These are phyloP conservation scores for Heptranchias perlo DNA, from an alignment of 2,113 vertebrate genomes.

Conservation along the genomic window DNA sequence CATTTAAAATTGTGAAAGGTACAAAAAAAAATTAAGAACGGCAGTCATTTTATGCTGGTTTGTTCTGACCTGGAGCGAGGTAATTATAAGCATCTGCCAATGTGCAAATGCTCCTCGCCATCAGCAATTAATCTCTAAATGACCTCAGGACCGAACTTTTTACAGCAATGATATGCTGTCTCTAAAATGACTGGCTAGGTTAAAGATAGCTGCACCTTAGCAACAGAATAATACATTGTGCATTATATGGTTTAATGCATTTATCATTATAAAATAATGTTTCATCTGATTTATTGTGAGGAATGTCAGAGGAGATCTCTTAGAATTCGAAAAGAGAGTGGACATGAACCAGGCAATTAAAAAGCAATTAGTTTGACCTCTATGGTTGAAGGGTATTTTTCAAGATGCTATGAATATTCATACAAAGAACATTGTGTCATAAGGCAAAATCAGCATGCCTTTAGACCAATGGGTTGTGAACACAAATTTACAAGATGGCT, in stretches of 20 bases:
- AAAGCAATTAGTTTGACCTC: background rate
- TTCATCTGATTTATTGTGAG: background rate
- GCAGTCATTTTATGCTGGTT: no score
- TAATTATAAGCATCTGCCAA: background rate
- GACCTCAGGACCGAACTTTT: background rate
- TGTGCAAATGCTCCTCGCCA: background rate
- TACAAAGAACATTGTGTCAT: no score
- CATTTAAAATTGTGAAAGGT: background rate
- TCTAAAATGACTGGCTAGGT: background rate
- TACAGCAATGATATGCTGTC: background rate
- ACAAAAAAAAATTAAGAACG: background rate
- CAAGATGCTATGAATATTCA: background rate
- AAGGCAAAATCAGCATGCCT: no score
- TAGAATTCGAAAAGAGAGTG: background rate
- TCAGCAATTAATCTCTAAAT: background rate
- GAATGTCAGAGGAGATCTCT: background rate
- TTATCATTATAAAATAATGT: background rate
- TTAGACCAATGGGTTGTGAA: no score
- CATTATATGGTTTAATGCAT: background rate
- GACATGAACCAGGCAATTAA: background rate
- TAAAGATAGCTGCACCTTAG: background rate
- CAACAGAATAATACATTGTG: background rate
- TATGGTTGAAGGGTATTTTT: background rate
- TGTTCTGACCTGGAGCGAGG: background rate
- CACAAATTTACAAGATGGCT: no score